phyloP scores from a whole-genome alignment of 2,113 vertebrate genomes.

The Phylloscopus trochilus region DNA sequence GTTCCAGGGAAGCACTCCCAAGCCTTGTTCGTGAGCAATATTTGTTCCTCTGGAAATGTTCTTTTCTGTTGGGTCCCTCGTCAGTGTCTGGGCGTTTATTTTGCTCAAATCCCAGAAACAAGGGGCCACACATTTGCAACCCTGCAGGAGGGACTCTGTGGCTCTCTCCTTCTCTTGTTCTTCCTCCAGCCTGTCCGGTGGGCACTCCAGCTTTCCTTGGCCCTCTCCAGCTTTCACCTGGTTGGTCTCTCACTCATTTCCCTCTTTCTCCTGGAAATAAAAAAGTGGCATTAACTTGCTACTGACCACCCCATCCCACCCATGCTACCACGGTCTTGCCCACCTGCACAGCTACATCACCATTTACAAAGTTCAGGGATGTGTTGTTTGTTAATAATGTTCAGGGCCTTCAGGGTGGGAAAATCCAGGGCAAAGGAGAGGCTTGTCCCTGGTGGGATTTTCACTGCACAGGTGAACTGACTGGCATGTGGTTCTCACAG shows the following conservation, averaged over 20 bases:
- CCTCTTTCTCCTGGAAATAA: background rate
- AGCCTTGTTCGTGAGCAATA: background rate
- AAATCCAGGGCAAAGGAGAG: background rate
- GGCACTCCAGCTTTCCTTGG: fast-evolving
- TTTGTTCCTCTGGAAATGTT: background rate
- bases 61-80: background rate
- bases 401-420: background rate
- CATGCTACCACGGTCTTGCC: background rate
- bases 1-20: background rate
- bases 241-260: background rate
- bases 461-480: background rate
- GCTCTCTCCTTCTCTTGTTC: background rate
- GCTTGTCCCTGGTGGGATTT: background rate
- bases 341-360: fast-evolving
- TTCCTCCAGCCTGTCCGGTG: background rate
- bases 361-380: background rate
- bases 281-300: background rate
- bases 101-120: background rate
- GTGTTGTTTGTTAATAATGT: background rate
- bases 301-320: background rate
- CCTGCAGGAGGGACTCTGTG: background rate
- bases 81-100: background rate
- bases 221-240: background rate
- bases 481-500: background rate
- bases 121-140: background rate